Conservation (phyloP, 30 jellyfish, hydroid and myxozoan species). For the Phacellophora camtschatica region DNA sequence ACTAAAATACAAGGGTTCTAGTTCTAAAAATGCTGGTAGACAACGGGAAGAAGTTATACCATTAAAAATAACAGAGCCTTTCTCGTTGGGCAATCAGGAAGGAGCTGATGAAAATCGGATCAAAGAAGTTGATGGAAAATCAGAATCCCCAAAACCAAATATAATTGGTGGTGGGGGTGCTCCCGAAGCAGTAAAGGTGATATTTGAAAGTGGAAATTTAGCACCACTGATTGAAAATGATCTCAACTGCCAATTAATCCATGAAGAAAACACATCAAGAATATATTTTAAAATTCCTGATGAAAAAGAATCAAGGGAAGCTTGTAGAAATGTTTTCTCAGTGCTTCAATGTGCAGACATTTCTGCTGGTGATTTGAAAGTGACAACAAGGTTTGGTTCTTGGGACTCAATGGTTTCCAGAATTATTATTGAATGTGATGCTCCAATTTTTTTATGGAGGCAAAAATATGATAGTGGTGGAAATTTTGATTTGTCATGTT, state of each 20-base stretch:
- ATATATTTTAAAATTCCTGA: conserved; percentile 79
- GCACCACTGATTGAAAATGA: neutral
- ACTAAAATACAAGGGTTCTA: conserved; percentile 1
- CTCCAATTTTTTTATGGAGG: conserved; percentile 81
- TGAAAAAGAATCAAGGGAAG: conserved; percentile 1
- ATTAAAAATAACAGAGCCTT: too few species aligned
- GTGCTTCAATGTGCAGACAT: conserved; percentile 89
- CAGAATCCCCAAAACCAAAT: neutral
- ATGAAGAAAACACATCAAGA: conserved; percentile 59
- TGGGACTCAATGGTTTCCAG: conserved; percentile 93
- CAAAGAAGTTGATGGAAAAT: neutral
- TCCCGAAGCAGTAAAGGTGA: conserved; percentile 21
- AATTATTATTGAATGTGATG: conserved; percentile 78
- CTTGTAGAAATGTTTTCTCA: neutral
- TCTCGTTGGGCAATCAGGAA: neutral
- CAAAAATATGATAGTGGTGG: neutral
- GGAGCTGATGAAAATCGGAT: neutral
- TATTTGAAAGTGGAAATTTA: neutral
- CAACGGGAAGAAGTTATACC: too few species aligned
- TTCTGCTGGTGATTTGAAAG: conserved; percentile 94
- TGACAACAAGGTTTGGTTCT: conserved; percentile 90
- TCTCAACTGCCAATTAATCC: conserved; percentile 44
- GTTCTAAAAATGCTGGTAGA: too few species aligned
- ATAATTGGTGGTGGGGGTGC: conserved; percentile 63
- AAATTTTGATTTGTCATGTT: neutral